Conservation (phyloP, 2,797 vertebrate species). For the Enteromius viviparus region DNA sequence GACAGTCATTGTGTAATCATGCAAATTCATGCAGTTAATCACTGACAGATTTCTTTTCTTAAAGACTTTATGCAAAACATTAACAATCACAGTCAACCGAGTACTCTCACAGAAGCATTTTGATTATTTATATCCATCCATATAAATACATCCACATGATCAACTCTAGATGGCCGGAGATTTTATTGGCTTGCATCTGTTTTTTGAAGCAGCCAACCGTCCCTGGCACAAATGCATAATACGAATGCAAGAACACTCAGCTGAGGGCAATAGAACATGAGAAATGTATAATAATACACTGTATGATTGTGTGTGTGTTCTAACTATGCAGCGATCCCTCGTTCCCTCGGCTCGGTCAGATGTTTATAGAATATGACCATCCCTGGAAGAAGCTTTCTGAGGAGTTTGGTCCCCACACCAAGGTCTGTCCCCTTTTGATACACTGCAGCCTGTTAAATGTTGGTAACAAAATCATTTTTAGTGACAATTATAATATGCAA, state of each 20-base stretch:
- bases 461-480: background rate
- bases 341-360: conserved; percentile 89
- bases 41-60: background rate
- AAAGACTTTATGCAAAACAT: background rate
- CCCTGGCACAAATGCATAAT: background rate
- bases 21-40: background rate
- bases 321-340: conserved; percentile 80
- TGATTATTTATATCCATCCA: background rate
- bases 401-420: conserved; percentile 93
- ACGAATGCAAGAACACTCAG: background rate
- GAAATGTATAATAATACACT: background rate
- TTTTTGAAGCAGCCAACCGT: background rate
- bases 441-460: background rate
- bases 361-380: conserved; percentile 92
- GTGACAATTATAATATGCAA: background rate
- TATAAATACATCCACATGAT: background rate
- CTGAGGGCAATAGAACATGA: background rate
- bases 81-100: background rate
- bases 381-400: conserved; percentile 91
- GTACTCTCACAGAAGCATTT: background rate
- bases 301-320: background rate
- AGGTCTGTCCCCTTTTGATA: conserved; percentile 69
- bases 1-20: background rate
- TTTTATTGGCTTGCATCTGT: background rate
- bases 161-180: background rate